Base-by-base conservation (phyloP, 2,797 vertebrate genomes). In the Bucorvus abyssinicus region DNA sequence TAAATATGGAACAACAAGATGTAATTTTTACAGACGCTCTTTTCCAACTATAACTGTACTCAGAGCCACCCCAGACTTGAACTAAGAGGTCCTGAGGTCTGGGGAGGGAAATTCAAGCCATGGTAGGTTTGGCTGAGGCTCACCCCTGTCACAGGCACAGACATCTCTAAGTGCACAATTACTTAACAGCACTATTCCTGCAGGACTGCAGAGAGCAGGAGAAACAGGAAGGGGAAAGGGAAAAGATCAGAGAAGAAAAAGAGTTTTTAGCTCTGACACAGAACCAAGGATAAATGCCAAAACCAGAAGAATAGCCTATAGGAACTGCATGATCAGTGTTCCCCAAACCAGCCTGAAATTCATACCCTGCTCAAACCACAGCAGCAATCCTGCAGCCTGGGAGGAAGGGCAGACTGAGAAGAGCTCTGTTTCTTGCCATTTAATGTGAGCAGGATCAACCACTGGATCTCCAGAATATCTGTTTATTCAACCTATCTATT, bases 1-100 rank as follows among this genome's bases (percentile, higher is more conserved):
- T 95, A 96, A 96, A 96, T 96, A 94, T 67, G 92, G 92, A 96
- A 95, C 91, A 97, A 95, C 83, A 96, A 97, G 94, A 95, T 89
- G 65, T 85, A 87, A 89, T 96, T 97, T 89, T 96, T 90, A 94
- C 90, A 78, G 90, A 94, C 61, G 36, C 76, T 93, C 47, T 92
- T 92, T 85, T 93, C 86, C 52, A 84, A 79, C 85, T 56, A 24
- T 61, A 84, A 53, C 82, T 34, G 30, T 57, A 87, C 67, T 84
- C 18, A 0, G 32, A 96, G 84, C 52, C 75, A 84, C 93, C 88
- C 73, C 79, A 87, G 88, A 47, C 55, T 53, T 94, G 83, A 95
- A 92, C 45, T 81, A 45, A 89, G 75, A 81, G 87, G 79, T 97
- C 76, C 60, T 89, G 92, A 96, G 95, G 82, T 94, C 76, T 53